These are phyloP conservation scores for Platanista minor DNA, from an alignment of 2,113 vertebrate species.

Conservation along the genomic window DNA sequence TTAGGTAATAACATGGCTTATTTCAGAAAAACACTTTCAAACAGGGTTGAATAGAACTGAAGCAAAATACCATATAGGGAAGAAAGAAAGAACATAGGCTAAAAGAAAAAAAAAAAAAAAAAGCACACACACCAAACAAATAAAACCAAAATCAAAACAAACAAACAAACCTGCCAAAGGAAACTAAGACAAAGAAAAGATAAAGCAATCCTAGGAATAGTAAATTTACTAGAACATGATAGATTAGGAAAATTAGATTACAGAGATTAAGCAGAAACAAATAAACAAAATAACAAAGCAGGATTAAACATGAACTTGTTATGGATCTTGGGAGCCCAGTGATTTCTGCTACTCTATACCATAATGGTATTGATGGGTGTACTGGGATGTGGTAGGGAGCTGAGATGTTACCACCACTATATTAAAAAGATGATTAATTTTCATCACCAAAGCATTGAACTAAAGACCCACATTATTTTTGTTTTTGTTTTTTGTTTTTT, in stretches of 20 bases:
- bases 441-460: background rate
- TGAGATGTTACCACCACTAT: background rate
- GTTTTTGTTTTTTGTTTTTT: too few species aligned
- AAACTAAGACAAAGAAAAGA: background rate
- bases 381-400: background rate
- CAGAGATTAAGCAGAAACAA: background rate
- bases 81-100: background rate
- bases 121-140: background rate
- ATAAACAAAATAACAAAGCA: background rate
- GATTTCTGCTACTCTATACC: background rate
- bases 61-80: background rate
- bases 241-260: background rate
- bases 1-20: background rate
- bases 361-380: accelerated
- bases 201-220: background rate
- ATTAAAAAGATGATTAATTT: background rate
- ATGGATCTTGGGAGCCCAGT: background rate
- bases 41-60: background rate
- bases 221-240: background rate
- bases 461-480: background rate
- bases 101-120: background rate
- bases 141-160: background rate
- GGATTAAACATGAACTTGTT: background rate
- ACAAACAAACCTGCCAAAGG: background rate
- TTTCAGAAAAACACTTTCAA: background rate